A percentile compares a stretch with the other conserved stretches of the same genome.
phyloP scores from a whole-genome alignment of 2,888 invertebrate genomes.

The Cosmopolites sordidus region DNA sequence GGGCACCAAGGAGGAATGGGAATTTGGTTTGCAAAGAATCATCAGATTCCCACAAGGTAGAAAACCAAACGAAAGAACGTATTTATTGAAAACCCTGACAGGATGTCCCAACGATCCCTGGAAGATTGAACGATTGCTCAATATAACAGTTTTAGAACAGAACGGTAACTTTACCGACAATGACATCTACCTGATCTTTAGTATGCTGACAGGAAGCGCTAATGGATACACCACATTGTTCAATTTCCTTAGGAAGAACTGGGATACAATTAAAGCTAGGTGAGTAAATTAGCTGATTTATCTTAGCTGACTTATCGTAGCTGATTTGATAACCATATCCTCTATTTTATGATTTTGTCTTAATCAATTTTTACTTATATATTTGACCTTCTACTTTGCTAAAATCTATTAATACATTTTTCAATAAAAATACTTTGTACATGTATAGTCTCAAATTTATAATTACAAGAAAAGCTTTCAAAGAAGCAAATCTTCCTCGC shows the following conservation, averaged over 20 bases:
- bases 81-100: constrained; percentile 70
- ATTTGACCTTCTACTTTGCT: no score
- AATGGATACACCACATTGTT: constrained; percentile 70
- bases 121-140: constrained; percentile 64
- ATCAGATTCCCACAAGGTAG: constrained; percentile 69
- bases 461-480: no score
- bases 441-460: no score
- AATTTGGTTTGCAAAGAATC: constrained; percentile 73
- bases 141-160: constrained; percentile 64
- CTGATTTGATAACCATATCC: no score
- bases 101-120: constrained; percentile 70
- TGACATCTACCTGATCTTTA: constrained; percentile 70
- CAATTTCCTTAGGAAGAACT: constrained; percentile 66
- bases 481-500: no score
- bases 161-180: constrained; percentile 72
- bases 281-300: no score
- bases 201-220: constrained; percentile 67
- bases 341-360: no score
- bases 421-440: no score
- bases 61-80: constrained; percentile 71
- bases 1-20: constrained; percentile 77
- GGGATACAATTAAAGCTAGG: constrained; percentile 64
- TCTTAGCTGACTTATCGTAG: no score
- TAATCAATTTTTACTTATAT: no score
- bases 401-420: no score